phyloP scores from a whole-genome alignment of 2,797 vertebrate species.

The Tauraco hartlaubi region DNA sequence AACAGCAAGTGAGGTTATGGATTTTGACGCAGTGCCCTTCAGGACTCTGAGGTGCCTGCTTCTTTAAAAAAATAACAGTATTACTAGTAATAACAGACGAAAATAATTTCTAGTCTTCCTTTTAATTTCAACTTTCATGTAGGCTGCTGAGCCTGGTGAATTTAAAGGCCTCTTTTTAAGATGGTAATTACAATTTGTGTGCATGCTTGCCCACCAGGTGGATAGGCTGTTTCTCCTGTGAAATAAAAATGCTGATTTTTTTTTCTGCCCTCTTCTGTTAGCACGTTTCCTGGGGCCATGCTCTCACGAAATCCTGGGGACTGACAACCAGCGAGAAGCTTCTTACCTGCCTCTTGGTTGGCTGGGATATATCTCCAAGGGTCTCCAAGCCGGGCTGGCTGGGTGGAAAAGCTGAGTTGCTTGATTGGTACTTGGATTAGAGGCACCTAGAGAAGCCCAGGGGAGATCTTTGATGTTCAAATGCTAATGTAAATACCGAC shows the following conservation, averaged over 20 bases:
- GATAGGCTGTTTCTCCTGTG: not conserved
- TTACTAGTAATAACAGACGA: not conserved
- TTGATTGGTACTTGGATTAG: constrained; percentile 46
- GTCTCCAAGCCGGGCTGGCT: not conserved
- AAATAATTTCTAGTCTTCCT: not conserved
- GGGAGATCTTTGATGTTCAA: constrained; percentile 45
- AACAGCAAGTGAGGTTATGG: not conserved
- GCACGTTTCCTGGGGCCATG: not conserved
- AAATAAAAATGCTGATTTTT: not conserved
- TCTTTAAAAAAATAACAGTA: not conserved
- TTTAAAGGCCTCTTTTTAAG: constrained; percentile 20
- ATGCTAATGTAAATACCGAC: constrained; percentile 34
- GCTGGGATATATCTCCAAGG: not conserved
- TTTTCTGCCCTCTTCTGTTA: not conserved
- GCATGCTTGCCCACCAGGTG: accelerated
- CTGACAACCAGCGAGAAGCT: not conserved
- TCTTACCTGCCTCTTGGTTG: not conserved
- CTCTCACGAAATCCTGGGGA: not conserved
- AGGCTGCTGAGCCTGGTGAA: constrained; percentile 1
- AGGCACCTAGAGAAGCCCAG: constrained; percentile 37
- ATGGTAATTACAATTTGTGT: not conserved
- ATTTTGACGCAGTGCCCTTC: not conserved
- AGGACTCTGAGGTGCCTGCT: not conserved
- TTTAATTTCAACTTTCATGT: not conserved
- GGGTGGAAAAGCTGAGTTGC: not conserved